Evolutionary conservation across 2,888 invertebrate genomes (phyloP).

Genomic region (Sipunculus nudus): DNA sequence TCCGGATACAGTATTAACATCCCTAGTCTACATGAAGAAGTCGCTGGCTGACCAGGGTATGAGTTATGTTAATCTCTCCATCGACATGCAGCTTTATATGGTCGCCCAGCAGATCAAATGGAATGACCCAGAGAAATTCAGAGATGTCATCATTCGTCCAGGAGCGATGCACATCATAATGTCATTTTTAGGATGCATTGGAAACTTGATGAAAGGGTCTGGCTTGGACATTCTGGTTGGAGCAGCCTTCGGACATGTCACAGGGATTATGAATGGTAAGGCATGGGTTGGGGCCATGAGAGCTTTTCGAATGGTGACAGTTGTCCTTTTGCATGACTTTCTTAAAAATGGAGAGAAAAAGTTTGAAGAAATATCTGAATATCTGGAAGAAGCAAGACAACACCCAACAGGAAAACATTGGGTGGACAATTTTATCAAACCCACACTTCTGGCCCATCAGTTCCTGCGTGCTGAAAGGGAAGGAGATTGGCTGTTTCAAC

Average conservation of each 20-base stretch:
- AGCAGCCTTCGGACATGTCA: not conserved
- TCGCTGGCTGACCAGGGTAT: too few relatives aligned
- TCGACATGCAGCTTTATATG: too few relatives aligned
- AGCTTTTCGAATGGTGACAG: not conserved
- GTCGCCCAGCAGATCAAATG: too few relatives aligned
- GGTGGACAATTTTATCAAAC: conserved; percentile 2
- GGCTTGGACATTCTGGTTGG: conserved; percentile 5
- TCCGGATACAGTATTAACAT: too few relatives aligned
- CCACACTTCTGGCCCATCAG: conserved; percentile 2
- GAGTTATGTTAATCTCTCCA: too few relatives aligned
- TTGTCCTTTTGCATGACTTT: not conserved
- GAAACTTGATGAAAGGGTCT: conserved; percentile 4
- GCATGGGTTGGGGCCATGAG: not conserved
- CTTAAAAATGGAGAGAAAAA: not conserved
- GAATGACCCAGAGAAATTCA: too few relatives aligned
- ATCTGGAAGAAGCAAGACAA: conserved; percentile 6
- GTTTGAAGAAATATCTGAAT: not conserved
- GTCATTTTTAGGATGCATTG: conserved; percentile 5
- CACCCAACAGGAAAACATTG: conserved; percentile 9
- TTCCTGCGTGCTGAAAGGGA: conserved; percentile 3
- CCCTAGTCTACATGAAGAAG: too few relatives aligned
- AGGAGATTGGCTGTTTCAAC: conserved; percentile 7
- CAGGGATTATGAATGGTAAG: too few relatives aligned
- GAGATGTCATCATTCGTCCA: not conserved
- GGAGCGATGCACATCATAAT: conserved; percentile 9